Base-by-base conservation (phyloP, 2,113 vertebrate species). In the Phalacrocorax pelagicus region DNA sequence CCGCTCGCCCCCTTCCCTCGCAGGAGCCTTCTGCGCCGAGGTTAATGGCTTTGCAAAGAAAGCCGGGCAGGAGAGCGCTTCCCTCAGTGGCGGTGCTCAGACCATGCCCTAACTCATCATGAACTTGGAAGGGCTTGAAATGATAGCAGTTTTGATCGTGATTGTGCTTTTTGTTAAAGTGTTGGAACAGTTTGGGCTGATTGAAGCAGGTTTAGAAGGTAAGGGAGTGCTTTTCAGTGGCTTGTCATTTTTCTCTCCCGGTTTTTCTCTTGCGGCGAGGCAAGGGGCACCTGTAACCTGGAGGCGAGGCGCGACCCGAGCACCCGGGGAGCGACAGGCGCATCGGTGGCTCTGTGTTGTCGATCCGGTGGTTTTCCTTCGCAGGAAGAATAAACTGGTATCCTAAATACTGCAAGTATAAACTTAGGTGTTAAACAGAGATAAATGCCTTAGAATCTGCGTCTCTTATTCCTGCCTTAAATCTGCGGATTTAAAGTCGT, bases 71-170 rank as follows among this genome's bases (percentile, higher is more conserved):
- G 96, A 94, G 95, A 98, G 47, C 98, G 78, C 97, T 97, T 97
- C 89, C 42, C 97, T 98, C 95, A 16, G 84, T 94, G 96, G 97
- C 98, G 97, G 97, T 97, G 97, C 97, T 96, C 97, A 98, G 97
- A 98, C 97, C 97, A 98, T 99, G 99, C 99, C 98, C 98, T 97
- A 97, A 96, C 98, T 98, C 98, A 98, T 94, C 98, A 99, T 99
- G 99, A 99, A 99, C 99, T 98, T 99, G 98, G 99, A 99, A 98
- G 99, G 99, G 93, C 99, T 99, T 97, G 99, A 99, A 95, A 99
- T 99, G 99, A 99, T 99, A 94, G 99, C 98, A 4, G 99, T 99
- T 94, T 98, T 99, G 97, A 98, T 99, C 97, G 98, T 99, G 95
- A 99, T 99, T 98, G 99, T 99, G 80, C 98, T 99, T 63, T 99